Evolutionary conservation across 2,113 vertebrate species (phyloP), one percentile per base, ranked within the genome.

Genomic region (Macquaria australasica): DNA sequence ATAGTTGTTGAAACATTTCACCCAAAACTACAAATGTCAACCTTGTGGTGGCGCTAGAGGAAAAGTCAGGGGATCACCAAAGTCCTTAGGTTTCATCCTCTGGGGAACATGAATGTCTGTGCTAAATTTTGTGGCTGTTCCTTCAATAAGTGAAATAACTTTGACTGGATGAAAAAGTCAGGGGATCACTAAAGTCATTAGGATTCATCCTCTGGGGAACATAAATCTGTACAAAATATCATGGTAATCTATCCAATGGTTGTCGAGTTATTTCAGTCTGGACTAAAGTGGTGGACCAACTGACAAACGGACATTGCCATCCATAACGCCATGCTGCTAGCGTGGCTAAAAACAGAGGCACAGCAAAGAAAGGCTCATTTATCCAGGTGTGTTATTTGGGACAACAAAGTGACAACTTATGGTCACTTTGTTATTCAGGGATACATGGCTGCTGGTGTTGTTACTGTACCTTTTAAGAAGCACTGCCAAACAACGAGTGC

Each of bases 401-500:
- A 70, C 45, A 15, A 21, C 23, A 58, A 77, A 16, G 31, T 39
- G 31, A 64, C 21, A 20, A 34, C 8, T 12, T 9, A 23, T 48
- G 8, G 1, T 34, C 56, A 34, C 11, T 56, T 48, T 1, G 2
- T 41, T 31, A 56, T 83, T 53, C 9, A 64, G 28, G 9, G 25
- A 50, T 0, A 50, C 16, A 7, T 28, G 41, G 6, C 18, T 15
- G 21, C 31, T 2, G 1, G 3, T 41, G 60, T n/a, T 39, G 21
- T 7, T n/a, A 59, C 10, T n/a, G 90, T 94, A 94, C 95, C 94
- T 72, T 78, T 93, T 69, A 97, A 79, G 55, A 98, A 95, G 79
- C 37, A 97, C 86, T 84, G 96, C 96, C 96, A 96, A 87, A 97
- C 93, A 6, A 94, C 91, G 51, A 96, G 94, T 3, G 93, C 96